Conservation (phyloP, 2,888 invertebrate species). For the Melieria crassipennis region DNA sequence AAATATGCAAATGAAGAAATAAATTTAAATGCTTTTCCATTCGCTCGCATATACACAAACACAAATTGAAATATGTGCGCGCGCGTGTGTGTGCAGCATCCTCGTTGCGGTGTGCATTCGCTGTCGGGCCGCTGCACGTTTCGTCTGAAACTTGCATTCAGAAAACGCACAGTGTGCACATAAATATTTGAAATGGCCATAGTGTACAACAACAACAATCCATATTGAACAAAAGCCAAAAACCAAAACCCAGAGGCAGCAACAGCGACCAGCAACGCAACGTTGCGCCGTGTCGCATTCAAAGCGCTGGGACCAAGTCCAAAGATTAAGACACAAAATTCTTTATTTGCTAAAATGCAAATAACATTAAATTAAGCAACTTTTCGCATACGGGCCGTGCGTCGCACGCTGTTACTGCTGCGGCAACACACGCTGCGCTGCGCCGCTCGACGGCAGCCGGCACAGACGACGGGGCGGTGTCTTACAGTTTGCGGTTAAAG, state of each 20-base stretch:
- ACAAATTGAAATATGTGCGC: conserved; percentile 36
- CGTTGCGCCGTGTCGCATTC: conserved; percentile 10
- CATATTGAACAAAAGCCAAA: conserved; percentile 49
- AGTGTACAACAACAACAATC: conserved; percentile 23
- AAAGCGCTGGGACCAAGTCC: conserved; percentile 47
- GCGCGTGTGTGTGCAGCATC: neutral
- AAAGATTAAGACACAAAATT: conserved; percentile 66
- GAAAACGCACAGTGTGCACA: conserved; percentile 52
- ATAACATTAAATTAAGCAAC: conserved; percentile 64
- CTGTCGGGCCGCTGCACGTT: conserved; percentile 11
- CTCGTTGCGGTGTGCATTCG: neutral
- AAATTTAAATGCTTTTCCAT: conserved; percentile 60
- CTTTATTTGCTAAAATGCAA: conserved; percentile 66
- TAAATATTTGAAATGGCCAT: conserved; percentile 49
- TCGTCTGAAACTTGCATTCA: neutral
- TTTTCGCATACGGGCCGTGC: too few relatives aligned
- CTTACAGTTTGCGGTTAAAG: too few relatives aligned
- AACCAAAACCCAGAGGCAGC: conserved; percentile 40
- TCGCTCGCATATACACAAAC: conserved; percentile 39
- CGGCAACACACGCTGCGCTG: too few relatives aligned
- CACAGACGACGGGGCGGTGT: too few relatives aligned
- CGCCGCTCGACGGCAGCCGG: too few relatives aligned
- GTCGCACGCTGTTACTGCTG: too few relatives aligned
- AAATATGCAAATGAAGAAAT: conserved; percentile 67
- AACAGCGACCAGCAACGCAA: conserved; percentile 21